Conservation (phyloP, 2,888 invertebrate species). For the Rhagophthalmus giganteus region DNA sequence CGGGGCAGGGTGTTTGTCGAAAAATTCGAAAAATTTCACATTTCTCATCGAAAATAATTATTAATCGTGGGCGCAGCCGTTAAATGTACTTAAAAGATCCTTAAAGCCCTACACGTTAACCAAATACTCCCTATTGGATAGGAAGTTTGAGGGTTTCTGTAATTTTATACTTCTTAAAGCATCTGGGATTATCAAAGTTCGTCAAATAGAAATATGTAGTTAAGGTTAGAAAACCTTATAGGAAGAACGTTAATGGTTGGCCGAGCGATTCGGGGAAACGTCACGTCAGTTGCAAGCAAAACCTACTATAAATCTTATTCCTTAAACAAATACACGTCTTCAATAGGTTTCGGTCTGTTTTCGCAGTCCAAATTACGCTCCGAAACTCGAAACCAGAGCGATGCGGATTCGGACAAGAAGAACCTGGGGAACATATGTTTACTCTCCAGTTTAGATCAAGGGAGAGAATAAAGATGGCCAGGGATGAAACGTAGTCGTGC, state of each 20-base stretch:
- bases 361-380: slow-evolving; percentile 28
- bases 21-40: background rate
- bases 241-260: too few relatives aligned
- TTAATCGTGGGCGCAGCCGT: background rate
- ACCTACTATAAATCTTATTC: slow-evolving; percentile 21
- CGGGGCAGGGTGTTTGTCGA: background rate
- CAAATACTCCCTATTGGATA: background rate
- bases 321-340: slow-evolving; percentile 26
- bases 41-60: background rate
- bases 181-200: too few relatives aligned
- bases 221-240: too few relatives aligned
- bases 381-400: slow-evolving; percentile 28
- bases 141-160: background rate
- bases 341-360: slow-evolving; percentile 25
- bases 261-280: too few relatives aligned
- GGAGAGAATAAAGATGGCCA: slow-evolving; percentile 21
- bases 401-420: slow-evolving; percentile 24
- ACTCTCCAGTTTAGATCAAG: slow-evolving; percentile 21
- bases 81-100: background rate
- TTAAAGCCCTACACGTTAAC: background rate
- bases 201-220: too few relatives aligned
- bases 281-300: too few relatives aligned
- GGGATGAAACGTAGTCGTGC: too few relatives aligned
- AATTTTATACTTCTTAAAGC: too few relatives aligned
- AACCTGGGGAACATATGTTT: slow-evolving; percentile 28